Evolutionary conservation across 2,888 invertebrate species (phyloP), one percentile per base, ranked within the genome.

Genomic region (Cataglyphis livida): DNA sequence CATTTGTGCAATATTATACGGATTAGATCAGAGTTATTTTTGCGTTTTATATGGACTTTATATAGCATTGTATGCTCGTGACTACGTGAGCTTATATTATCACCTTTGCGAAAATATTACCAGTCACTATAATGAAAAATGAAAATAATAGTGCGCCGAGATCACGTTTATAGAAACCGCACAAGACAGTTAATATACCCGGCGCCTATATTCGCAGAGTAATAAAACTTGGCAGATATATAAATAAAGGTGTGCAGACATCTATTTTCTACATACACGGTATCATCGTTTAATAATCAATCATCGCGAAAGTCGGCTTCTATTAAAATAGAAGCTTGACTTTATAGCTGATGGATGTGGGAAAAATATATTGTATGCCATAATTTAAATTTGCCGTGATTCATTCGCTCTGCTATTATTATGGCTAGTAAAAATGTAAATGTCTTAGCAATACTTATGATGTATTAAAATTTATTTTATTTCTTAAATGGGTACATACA

Each of bases 221-320:
- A 71, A 71, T 79, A 79, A 79, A 79, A 71, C 32, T 70, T 70
- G 71, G 44, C 32, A 4, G 32, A 51, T 51, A 51, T 51, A 57
- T 70, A 59, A 79, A 79, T 32, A 68, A 59, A 41, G 59, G 6
- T 44, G 78, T 25, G 59, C 59, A 32, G 59, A 32, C 32, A 41
- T 71, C 78, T 71, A 71, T 79, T 71, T 79, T 79, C 78, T 59
- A 71, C 44, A 59, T 54, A 71, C 59, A 71, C 59, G 44, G 7
- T 25, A 59, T 71, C 78, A 71, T 48, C 71, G 44, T 79, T 79
- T 79, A 71, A 71, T 59, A 79, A 79, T 79, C 78, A 79, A 79
- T 79, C 78, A 79, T 79, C 78, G 59, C 57, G 73, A 71, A 71
- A 71, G 59, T 48, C 35, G 35, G 21, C 57, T 59, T 51, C n/a